phyloP scores from a whole-genome alignment of 2,113 vertebrate species.

The Gavialis gangeticus region DNA sequence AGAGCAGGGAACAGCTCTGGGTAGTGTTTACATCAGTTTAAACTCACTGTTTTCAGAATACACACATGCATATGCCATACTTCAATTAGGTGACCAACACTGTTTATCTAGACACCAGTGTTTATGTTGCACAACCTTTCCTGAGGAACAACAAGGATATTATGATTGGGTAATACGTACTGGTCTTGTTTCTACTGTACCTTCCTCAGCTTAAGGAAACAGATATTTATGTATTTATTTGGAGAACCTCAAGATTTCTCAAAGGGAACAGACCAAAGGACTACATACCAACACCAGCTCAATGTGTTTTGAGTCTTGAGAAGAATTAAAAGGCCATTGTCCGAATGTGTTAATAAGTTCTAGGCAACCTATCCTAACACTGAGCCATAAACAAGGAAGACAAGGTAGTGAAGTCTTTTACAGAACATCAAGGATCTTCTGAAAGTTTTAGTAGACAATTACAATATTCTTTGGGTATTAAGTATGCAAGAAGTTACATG shows the following conservation, averaged over 20 bases:
- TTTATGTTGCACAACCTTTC: background rate
- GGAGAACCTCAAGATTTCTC: background rate
- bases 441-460: no score
- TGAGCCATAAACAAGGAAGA: background rate
- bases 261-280: background rate
- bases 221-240: background rate
- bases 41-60: rapidly evolving
- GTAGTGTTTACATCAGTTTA: background rate
- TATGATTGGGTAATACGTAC: background rate
- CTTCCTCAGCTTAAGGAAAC: background rate
- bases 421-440: no score
- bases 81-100: background rate
- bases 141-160: background rate
- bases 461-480: no score
- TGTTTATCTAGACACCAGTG: background rate
- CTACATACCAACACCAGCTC: background rate
- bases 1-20: background rate
- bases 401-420: background rate
- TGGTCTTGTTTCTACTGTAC: background rate
- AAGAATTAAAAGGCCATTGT: background rate
- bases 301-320: background rate
- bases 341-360: background rate
- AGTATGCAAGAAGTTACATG: no score
- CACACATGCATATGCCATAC: background rate
- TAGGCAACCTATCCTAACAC: background rate